A percentile compares a stretch with the other conserved stretches of the same genome.
These are phyloP conservation scores for Melanostigma gelatinosum DNA, from an alignment of 2,113 vertebrate genomes.

Conservation along the genomic window DNA sequence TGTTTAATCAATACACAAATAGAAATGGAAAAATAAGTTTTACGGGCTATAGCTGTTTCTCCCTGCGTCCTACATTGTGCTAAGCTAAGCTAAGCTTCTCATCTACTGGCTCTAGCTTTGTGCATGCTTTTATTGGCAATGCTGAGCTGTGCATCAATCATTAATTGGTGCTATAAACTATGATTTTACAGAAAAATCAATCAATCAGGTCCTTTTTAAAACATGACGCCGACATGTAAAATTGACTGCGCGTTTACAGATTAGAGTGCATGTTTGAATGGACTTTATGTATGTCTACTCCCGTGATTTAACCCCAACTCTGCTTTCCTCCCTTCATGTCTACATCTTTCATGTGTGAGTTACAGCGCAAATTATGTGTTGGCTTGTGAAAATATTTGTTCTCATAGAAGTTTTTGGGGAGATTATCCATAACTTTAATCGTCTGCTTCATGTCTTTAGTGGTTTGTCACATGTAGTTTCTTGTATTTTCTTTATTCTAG, in stretches of 20 bases:
- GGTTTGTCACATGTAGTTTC: neutral
- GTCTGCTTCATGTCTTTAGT: neutral
- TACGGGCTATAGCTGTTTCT: neutral
- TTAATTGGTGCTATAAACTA: neutral
- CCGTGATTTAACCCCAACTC: neutral
- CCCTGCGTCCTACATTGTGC: neutral
- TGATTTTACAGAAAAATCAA: neutral
- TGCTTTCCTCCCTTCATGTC: neutral
- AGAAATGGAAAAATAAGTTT: neutral
- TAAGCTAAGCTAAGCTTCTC: neutral
- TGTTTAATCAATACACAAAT: neutral
- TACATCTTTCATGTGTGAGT: neutral
- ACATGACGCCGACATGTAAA: neutral
- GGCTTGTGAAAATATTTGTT: neutral
- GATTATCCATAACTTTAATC: neutral
- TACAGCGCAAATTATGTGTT: neutral
- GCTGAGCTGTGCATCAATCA: neutral
- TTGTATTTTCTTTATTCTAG: neutral
- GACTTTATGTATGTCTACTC: neutral
- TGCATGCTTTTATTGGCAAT: neutral
- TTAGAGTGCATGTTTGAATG: neutral
- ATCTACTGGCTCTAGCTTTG: neutral
- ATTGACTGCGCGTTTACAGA: neutral
- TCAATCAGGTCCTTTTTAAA: neutral
- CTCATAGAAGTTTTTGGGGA: neutral